Base-by-base conservation (phyloP, 2,113 vertebrate species). In the Origma solitaria region DNA sequence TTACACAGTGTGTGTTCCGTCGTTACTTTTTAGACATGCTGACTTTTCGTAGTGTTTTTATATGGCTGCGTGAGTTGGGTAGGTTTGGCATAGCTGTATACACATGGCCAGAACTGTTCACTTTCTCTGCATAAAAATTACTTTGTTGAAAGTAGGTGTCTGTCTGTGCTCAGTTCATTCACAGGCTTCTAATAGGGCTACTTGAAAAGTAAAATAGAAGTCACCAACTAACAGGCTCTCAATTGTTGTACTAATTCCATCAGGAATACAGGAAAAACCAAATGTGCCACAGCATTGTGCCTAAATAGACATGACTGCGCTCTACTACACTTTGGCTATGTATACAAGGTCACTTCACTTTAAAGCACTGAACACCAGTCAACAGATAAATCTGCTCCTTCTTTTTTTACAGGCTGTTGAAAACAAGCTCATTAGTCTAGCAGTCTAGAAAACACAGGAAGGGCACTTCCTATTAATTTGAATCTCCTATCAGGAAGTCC, bases 391-490 rank as follows among this genome's bases (percentile, higher is more conserved):
- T 72, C 44, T 49, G 15, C 22, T 71, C 6, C 9, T 53, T 58
- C 33, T 82, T 77, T 72, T 56, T 72, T 79, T 81, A 24, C 65
- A 88, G 10, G 23, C n/a, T 1, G 20, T 86, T 94, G 69, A 95
- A 94, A 95, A 94, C 82, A 95, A 92, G 35, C 83, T 82, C 62
- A 57, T 93, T 92, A 96, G 50, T 16, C 49, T 87, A 28, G 78
- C 65, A 82, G 45, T 70, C 60, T 58, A 81, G 71, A 92, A 96
- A 95, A 96, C 70, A 94, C 75, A 90, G 97, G 93, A 96, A 97
- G 56, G 54, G 76, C 47, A 95, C 69, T 97, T 95, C 92, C 90
- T 93, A 92, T 79, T 94, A 94, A 92, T 94, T 94, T 88, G 61
- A 92, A 62, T 94, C 75, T 95, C 90, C 31, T 94, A 83, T 91